Evolutionary conservation across 2,113 vertebrate genomes (phyloP).

Genomic region (Alosa alosa): DNA sequence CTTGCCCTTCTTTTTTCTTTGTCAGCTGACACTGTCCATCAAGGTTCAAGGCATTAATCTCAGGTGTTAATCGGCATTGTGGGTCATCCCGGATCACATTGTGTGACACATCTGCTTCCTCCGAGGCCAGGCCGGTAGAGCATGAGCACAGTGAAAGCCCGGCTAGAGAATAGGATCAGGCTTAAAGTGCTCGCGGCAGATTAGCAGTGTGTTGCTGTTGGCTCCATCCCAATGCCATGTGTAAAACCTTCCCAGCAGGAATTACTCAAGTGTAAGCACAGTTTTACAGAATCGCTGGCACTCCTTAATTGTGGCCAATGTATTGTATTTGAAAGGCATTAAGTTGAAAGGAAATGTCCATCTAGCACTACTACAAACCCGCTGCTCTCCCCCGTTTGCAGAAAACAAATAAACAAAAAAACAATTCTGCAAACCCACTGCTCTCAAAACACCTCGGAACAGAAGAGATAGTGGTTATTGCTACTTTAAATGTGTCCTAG

Average conservation of each 20-base stretch:
- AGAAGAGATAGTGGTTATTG: not conserved
- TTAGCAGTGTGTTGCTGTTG: slow-evolving; percentile 12
- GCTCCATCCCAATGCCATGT: not conserved
- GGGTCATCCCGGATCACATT: not conserved
- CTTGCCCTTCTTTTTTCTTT: not conserved
- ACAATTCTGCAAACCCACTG: not conserved
- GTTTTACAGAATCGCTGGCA: not conserved
- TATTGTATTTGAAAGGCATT: not conserved
- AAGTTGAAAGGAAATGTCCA: not conserved
- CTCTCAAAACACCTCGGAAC: not conserved
- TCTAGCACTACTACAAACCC: not conserved
- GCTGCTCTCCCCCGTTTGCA: too few relatives aligned
- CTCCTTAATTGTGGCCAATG: not conserved
- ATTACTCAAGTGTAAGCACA: not conserved
- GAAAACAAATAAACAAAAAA: too few relatives aligned
- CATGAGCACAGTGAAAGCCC: not conserved
- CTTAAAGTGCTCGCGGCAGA: not conserved
- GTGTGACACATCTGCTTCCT: slow-evolving; percentile 1
- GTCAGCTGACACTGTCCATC: slow-evolving; percentile 15
- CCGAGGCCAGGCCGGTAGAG: not conserved
- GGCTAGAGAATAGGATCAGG: slow-evolving; percentile 7
- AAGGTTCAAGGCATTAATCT: not conserved
- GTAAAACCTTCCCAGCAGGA: not conserved
- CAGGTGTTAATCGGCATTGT: slow-evolving; percentile 9
- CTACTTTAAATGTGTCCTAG: not conserved